A percentile compares a stretch with the other conserved stretches of the same genome.
phyloP scores from a whole-genome alignment of 2,797 vertebrate species.

The Enteromius argenteus region DNA sequence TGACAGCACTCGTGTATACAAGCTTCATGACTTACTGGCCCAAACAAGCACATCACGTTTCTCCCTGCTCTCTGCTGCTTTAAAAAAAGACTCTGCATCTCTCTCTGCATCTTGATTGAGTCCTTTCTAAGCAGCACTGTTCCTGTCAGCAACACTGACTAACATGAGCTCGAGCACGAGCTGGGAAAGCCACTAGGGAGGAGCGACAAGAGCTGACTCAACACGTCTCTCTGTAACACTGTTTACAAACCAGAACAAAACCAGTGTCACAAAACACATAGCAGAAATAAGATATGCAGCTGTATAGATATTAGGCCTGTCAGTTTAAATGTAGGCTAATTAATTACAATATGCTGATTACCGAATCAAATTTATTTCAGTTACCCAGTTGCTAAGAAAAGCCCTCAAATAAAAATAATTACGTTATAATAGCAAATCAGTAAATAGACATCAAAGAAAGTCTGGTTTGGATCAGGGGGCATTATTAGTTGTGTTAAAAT shows the following conservation, averaged over 20 bases:
- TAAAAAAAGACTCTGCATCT: conserved; percentile 22
- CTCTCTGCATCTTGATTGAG: conserved; percentile 51
- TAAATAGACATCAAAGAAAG: background rate
- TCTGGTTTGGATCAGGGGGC: background rate
- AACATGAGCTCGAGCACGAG: conserved; percentile 52
- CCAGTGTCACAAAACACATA: conserved; percentile 2
- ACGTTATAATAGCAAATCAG: background rate
- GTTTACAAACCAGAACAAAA: conserved; percentile 66
- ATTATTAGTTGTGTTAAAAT: background rate
- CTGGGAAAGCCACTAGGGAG: conserved; percentile 55
- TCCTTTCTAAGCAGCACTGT: conserved; percentile 58
- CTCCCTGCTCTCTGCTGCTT: conserved; percentile 1
- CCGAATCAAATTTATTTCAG: background rate
- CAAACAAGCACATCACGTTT: conserved; percentile 18
- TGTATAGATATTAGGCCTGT: background rate
- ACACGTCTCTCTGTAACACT: conserved; percentile 61
- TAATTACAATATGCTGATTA: background rate
- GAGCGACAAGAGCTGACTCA: conserved; percentile 66
- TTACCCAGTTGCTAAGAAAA: background rate
- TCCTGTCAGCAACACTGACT: conserved; percentile 66
- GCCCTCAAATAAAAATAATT: background rate
- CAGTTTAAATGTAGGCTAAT: background rate
- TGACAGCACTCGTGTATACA: background rate
- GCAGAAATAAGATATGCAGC: conserved; percentile 4
- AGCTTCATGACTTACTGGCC: background rate